These are phyloP conservation scores for Automeris io DNA, from an alignment of 2,888 invertebrate species.

Conservation along the genomic window DNA sequence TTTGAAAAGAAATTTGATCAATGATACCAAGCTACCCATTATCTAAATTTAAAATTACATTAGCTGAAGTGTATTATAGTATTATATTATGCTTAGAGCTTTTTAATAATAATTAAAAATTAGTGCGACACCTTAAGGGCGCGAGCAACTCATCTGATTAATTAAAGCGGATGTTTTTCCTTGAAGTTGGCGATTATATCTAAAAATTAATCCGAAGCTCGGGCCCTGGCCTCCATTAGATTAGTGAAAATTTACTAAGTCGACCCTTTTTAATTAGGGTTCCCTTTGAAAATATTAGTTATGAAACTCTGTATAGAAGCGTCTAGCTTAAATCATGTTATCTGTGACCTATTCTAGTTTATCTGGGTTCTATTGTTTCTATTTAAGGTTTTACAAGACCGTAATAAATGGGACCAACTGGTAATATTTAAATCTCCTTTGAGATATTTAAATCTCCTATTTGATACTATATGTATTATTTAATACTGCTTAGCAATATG, in stretches of 20 bases:
- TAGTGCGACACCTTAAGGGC: neutral
- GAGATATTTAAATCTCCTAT: too few relatives aligned
- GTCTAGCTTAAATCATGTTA: neutral
- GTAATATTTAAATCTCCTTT: too few relatives aligned
- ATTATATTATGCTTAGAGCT: neutral
- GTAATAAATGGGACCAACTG: too few relatives aligned
- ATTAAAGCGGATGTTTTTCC: neutral
- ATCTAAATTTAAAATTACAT: too few relatives aligned
- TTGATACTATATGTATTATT: too few relatives aligned
- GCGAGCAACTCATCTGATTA: neutral
- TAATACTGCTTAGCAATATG: too few relatives aligned
- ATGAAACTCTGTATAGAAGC: constrained; percentile 12
- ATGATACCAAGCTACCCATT: too few relatives aligned
- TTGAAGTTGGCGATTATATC: constrained; percentile 18
- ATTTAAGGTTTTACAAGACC: too few relatives aligned
- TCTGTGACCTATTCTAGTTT: neutral
- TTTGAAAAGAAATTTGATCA: too few relatives aligned
- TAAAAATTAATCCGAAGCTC: constrained; percentile 20
- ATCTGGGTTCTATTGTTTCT: too few relatives aligned
- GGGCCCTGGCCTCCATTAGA: constrained; percentile 17
- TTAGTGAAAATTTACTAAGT: constrained; percentile 30
- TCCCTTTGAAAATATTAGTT: constrained; percentile 32
- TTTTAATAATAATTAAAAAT: neutral
- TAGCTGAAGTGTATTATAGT: too few relatives aligned
- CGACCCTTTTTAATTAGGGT: constrained; percentile 27